Base-by-base conservation (phyloP, 2,888 invertebrate genomes). In the Mylabris sibirica region DNA sequence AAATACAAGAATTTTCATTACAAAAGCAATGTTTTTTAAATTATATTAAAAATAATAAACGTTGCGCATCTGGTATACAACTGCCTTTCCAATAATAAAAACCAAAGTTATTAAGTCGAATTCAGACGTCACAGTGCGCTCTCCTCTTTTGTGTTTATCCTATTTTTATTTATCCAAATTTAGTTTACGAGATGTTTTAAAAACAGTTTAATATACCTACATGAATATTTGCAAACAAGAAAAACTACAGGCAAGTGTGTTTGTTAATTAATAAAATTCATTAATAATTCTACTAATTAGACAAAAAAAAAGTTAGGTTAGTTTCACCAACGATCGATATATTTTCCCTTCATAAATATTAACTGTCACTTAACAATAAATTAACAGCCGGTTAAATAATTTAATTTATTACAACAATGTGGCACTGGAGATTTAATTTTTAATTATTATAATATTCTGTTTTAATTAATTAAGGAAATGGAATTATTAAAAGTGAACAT, bases 121-220 rank as follows among this genome's bases (percentile, higher is more conserved):
- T 22, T 5, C 14, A 53, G 2, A 53, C 53, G 53, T 53, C 53
- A 53, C 9, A 20, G 24, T 53, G 12, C 53, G 53, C 24, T 53
- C 53, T 24, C n/a, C n/a, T 22, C 22, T 53, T 22, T 53, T 53
- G 53, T 53, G 22, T 24, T 12, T 30, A 30, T 30, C 30, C 53
- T 53, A 53, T 53, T 53, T 53, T 24, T 53, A 53, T 53, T 53
- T 53, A 53, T 53, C 53, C 53, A 22, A 22, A 53, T 53, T 53
- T 24, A 53, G 53, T 53, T 53, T 24, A 53, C 12, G 22, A 22
- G 22, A 53, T 53, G 53, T 12, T 53, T 11, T 53, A 53, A 53
- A 12, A 24, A 8, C 44, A 4, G 17, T 8, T 6, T 2, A 17
- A 5, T 17, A 2, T 12, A 12, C 14, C 11, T 35, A 14, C 41